Evolutionary conservation across 2,113 vertebrate genomes (phyloP), one percentile per base, ranked within the genome.

Genomic region (Terrapene triunguis): DNA sequence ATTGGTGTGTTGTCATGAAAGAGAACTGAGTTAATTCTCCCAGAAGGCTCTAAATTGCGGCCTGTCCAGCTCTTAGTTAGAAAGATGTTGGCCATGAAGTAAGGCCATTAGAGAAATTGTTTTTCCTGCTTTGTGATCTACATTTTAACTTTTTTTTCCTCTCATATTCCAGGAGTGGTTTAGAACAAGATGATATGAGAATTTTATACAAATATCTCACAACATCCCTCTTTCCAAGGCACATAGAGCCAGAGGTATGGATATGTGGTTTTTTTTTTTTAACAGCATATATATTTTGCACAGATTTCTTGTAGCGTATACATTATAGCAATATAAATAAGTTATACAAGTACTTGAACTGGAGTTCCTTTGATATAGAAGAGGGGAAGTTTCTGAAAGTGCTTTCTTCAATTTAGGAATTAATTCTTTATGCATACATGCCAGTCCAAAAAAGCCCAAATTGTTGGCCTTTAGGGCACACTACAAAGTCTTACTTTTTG

Each of bases 111-210:
- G 57, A 90, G 51, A 42, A 74, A 74, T 57, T 72, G 82, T 69
- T 72, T 38, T 72, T 72, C 65, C 35, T 72, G 21, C 65, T 72
- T 38, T 72, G 65, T 8, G n/a, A 22, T 72, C 32, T 74, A 32
- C 2, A 5, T 35, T 88, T 88, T 89, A 85, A 94, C 88, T 3
- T 24, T 35, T 24, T 1, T 69, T 13, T 22, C 94, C 86, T 93
- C 42, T 38, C 14, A 27, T 92, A 35, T 97, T 97, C 76, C 91
- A 99, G 99, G 99, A 99, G 99, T 89, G 99, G 99, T 90, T 96
- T 99, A 94, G 99, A 99, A 92, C 99, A 99, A 98, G 99, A 99
- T 4, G 99, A 99, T 97, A 99, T 99, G 99, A 98, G 99, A 95
- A 99, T 99, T 98, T 95, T 99, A 89, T 99, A 99, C 97, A 99